Evolutionary conservation across 2,113 vertebrate genomes (phyloP).

Genomic region (Bubo bubo): DNA sequence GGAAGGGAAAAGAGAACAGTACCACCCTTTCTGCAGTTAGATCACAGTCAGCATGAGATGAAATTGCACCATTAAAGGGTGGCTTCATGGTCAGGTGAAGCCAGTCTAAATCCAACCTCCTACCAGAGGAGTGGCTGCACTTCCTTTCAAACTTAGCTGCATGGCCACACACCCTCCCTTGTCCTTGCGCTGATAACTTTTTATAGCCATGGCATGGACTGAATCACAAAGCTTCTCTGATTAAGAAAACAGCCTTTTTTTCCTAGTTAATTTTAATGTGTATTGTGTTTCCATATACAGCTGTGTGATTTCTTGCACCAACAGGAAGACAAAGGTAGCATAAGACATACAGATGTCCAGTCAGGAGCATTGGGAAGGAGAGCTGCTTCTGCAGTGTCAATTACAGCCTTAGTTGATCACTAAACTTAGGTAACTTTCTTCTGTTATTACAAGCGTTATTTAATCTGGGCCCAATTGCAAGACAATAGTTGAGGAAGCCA

Average conservation of each 20-base stretch:
- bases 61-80: not conserved
- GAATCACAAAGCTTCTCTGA: not conserved
- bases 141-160: not conserved
- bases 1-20: not conserved
- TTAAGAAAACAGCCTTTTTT: not conserved
- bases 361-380: not conserved
- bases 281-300: not conserved
- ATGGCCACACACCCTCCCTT: not conserved
- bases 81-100: not conserved
- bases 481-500: not conserved
- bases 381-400: not conserved
- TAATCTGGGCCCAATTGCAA: not conserved
- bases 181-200: not conserved
- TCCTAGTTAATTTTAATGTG: not conserved
- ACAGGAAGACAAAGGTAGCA: accelerated
- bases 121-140: not conserved
- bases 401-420: not conserved
- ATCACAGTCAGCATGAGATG: not conserved
- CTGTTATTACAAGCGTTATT: not conserved
- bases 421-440: not conserved
- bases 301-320: not conserved
- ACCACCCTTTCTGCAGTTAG: not conserved
- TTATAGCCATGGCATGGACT: not conserved
- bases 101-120: not conserved
- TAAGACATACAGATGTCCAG: not conserved